Percentiles rank a stretch among this genome's conserved stretches.
These are phyloP conservation scores for Lycorma delicatula DNA, from an alignment of 1,140 invertebrate species.

Conservation along the genomic window DNA sequence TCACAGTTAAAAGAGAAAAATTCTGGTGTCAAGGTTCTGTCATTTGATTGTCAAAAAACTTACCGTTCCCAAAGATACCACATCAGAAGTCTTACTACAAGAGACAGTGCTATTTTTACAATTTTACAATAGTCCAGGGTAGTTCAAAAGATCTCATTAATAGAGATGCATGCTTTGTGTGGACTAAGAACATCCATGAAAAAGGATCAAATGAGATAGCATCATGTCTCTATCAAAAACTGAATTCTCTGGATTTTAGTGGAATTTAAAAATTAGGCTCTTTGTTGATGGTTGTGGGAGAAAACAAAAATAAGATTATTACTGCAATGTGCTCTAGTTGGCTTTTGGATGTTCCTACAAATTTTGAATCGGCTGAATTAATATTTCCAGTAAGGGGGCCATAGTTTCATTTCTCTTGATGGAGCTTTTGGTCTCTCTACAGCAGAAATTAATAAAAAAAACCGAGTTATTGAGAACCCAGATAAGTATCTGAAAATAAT, in stretches of 20 bases:
- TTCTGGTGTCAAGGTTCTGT: conserved; percentile 18
- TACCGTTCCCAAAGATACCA: conserved; percentile 28
- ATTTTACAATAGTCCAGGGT: conserved; percentile 12
- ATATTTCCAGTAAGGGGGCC: conserved; percentile 20
- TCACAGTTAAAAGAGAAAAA: conserved; percentile 19
- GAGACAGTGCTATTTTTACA: conserved; percentile 30
- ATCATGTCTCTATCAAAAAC: background rate
- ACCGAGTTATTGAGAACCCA: too few relatives aligned
- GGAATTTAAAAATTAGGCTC: conserved; percentile 18
- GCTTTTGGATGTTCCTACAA: conserved; percentile 1
- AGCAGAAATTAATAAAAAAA: too few relatives aligned
- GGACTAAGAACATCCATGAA: background rate
- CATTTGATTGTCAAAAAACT: conserved; percentile 34
- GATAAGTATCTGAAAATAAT: too few relatives aligned
- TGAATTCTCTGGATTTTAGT: conserved; percentile 21
- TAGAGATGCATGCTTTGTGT: background rate
- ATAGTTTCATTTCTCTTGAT: conserved; percentile 24
- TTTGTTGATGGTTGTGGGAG: conserved; percentile 25
- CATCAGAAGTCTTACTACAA: conserved; percentile 31
- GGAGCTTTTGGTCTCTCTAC: too few relatives aligned
- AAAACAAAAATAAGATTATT: conserved; percentile 29
- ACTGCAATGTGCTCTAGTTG: conserved; percentile 20
- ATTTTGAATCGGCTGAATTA: background rate
- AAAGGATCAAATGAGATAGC: background rate
- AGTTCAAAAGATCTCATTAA: background rate